A percentile compares a stretch with the other conserved stretches of the same genome.
phyloP scores from a whole-genome alignment of 2,797 vertebrate genomes.

The Lacerta bilineata region DNA sequence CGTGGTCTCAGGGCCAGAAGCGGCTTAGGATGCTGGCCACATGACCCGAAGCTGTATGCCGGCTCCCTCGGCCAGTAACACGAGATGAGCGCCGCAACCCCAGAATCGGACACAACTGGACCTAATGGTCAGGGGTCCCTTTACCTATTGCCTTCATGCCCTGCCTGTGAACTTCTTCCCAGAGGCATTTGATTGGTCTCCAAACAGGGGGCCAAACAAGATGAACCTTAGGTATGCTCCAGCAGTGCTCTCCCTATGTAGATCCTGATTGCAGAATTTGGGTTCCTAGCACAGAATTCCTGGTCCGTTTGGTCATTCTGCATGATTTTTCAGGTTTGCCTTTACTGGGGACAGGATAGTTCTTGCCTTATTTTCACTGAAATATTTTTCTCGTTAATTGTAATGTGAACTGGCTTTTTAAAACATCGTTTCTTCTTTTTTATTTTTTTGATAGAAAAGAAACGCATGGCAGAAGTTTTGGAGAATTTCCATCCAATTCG shows the following conservation, averaged over 20 bases:
- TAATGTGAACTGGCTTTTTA: background rate
- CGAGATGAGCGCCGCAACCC: too few species aligned
- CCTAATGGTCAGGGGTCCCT: too few species aligned
- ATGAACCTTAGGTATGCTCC: background rate
- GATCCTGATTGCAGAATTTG: background rate
- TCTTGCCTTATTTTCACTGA: background rate
- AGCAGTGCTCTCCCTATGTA: background rate
- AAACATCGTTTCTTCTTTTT: background rate
- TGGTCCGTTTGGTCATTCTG: too few species aligned
- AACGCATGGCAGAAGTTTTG: conserved; percentile 25
- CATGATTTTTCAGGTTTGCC: background rate
- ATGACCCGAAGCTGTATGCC: too few species aligned
- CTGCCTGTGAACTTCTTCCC: background rate
- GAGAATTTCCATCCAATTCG: background rate
- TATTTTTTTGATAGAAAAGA: conserved; percentile 9
- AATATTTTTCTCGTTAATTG: background rate
- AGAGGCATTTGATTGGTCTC: too few species aligned
- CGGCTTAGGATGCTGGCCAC: too few species aligned
- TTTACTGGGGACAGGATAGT: background rate
- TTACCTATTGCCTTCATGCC: too few species aligned
- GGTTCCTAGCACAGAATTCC: background rate
- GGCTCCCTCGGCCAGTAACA: too few species aligned
- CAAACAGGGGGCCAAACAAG: background rate
- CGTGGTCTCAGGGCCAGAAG: too few species aligned
- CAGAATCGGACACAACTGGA: too few species aligned